phyloP scores from a whole-genome alignment of 2,888 invertebrate genomes.

The Helicoverpa assulta region DNA sequence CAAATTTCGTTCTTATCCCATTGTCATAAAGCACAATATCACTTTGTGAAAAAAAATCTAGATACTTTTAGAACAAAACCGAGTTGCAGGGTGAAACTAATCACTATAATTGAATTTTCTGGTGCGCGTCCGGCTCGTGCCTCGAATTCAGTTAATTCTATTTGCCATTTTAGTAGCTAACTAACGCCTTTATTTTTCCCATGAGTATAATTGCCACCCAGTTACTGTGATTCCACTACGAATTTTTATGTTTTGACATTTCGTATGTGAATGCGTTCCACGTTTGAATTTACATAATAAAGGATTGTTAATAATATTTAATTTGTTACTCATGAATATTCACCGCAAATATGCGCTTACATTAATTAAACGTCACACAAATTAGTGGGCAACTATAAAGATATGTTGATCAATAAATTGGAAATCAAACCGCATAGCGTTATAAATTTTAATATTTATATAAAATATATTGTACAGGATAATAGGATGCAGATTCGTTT shows the following conservation, averaged over 20 bases:
- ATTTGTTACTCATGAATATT: slow-evolving; percentile 50
- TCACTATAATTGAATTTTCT: slow-evolving; percentile 86
- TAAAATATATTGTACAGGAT: slow-evolving; percentile 3
- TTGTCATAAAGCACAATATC: slow-evolving; percentile 63
- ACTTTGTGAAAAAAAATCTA: slow-evolving; percentile 51
- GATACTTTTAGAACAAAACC: slow-evolving; percentile 77
- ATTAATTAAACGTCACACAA: slow-evolving; percentile 53
- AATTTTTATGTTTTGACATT: slow-evolving; percentile 41
- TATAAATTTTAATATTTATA: slow-evolving; percentile 25
- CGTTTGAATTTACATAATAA: slow-evolving; percentile 48
- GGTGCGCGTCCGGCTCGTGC: slow-evolving; percentile 80
- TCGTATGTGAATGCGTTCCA: slow-evolving; percentile 12
- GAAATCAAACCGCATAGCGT: slow-evolving; percentile 33
- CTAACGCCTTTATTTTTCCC: slow-evolving; percentile 77
- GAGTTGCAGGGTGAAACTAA: slow-evolving; percentile 84
- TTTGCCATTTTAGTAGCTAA: slow-evolving; percentile 78
- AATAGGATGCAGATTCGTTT: not conserved
- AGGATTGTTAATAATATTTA: slow-evolving; percentile 36
- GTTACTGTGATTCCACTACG: slow-evolving; percentile 63
- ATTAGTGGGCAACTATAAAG: slow-evolving; percentile 41
- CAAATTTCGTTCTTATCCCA: slow-evolving; percentile 52
- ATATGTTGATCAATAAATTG: slow-evolving; percentile 49
- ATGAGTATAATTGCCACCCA: slow-evolving; percentile 71
- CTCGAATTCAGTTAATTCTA: slow-evolving; percentile 83
- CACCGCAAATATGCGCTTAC: slow-evolving; percentile 43